phyloP scores from a whole-genome alignment of 37 sponge, comb jelly and placozoan species.

The Dysidea cf. avara region DNA sequence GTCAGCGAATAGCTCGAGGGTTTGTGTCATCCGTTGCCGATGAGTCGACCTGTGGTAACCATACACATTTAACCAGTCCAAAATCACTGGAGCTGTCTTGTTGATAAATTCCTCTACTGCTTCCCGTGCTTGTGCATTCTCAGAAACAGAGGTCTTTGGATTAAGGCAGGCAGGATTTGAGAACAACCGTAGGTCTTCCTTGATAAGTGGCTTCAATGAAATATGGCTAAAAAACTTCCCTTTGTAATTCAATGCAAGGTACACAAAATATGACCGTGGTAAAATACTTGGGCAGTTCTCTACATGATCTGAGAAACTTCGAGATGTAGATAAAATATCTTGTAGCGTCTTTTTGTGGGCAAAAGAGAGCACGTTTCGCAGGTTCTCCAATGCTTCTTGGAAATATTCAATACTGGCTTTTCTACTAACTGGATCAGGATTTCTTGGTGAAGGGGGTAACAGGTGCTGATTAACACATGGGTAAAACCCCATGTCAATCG shows the following conservation, averaged over 20 bases:
- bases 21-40: constrained; percentile 41
- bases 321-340: constrained; percentile 25
- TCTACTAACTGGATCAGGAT: constrained; percentile 43
- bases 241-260: constrained; percentile 33
- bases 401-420: constrained; percentile 20
- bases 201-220: constrained; percentile 41
- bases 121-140: constrained; percentile 45
- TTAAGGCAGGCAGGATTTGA: constrained; percentile 73
- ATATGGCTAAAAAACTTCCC: constrained; percentile 47
- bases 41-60: constrained; percentile 80
- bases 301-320: constrained; percentile 20
- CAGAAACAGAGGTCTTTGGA: constrained; percentile 55
- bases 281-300: constrained; percentile 58
- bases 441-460: constrained; percentile 77
- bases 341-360: constrained; percentile 35
- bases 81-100: constrained; percentile 14
- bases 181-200: constrained; percentile 56
- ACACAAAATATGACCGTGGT: constrained; percentile 61
- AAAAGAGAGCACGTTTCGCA: constrained; percentile 35
- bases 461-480: constrained; percentile 77
- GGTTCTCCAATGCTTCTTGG: constrained; percentile 17
- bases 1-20: constrained; percentile 54
- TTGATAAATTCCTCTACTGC: constrained; percentile 47
- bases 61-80: constrained; percentile 58
- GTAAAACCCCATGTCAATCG: constrained; percentile 63